Base-by-base conservation (phyloP, 2,113 vertebrate species). In the Chionodraco myersi region DNA sequence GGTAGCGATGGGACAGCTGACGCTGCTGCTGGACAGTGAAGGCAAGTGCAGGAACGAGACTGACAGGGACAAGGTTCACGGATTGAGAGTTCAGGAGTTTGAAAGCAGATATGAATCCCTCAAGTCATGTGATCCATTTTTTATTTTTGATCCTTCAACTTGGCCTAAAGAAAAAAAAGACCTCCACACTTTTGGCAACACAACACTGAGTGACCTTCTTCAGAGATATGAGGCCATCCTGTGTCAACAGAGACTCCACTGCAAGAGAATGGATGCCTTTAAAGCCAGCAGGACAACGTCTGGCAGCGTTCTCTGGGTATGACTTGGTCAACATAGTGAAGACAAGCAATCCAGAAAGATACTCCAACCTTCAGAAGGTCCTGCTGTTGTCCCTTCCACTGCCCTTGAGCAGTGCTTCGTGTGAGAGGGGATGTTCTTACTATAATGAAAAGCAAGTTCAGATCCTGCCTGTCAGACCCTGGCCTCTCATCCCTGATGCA, bases 41-140 rank as follows among this genome's bases (percentile, higher is more conserved):
- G 15, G 26, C 26, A 30, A 30, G 26, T 30, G 3, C 26, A 30
- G 26, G 26, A 30, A 30, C 3, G 26, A 30, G 26, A 30, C 63
- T 59, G 63, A 85, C 66, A 56, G 41, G 11, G 77, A 67, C 51
- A 77, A 73, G 57, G 30, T 23, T 48, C 11, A 74, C 6, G 11
- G 70, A 59, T 21, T 69, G 4, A 58, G 21, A 2, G 66, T 34
- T 79, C 1, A 74, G 21, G 62, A 65, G 61, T 79, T 59, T 58
- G 54, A 61, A 74, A 73, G 10, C 47, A 66, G 61, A 66, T 59
- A 52, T 64, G 59, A 79, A 18, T 79, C 52, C 41, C 45, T 79
- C 12, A 79, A 62, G 36, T 48, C 58, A 48, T 70, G 15, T 48
- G 53, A 58, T 47, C 8, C 21, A 34, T 67, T 67, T 16, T 49